phyloP scores from a whole-genome alignment of 2,113 vertebrate genomes.

The Platichthys stellatus region DNA sequence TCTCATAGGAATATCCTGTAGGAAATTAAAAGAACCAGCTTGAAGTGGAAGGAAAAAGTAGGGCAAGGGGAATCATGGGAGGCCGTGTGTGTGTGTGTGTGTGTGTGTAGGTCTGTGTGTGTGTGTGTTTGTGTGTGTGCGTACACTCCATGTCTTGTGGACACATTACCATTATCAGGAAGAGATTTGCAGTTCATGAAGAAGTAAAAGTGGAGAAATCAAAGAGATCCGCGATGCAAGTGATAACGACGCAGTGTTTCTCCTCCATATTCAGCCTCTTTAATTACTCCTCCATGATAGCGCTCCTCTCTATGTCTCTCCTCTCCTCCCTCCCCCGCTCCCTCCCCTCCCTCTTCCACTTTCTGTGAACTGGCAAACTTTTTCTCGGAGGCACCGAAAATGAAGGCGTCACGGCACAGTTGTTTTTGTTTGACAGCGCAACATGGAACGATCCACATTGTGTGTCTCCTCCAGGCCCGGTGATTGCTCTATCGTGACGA shows the following conservation, averaged over 20 bases:
- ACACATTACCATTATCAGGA: slow-evolving; percentile 67
- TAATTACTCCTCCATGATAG: slow-evolving; percentile 72
- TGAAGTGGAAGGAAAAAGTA: slow-evolving; percentile 59
- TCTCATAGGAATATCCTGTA: slow-evolving; percentile 67
- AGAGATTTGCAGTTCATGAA: slow-evolving; percentile 58
- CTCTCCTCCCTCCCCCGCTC: neutral
- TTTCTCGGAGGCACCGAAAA: slow-evolving; percentile 55
- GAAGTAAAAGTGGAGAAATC: slow-evolving; percentile 71
- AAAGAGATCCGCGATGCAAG: slow-evolving; percentile 70
- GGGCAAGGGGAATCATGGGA: slow-evolving; percentile 52
- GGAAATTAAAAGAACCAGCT: slow-evolving; percentile 63
- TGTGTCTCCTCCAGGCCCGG: slow-evolving; percentile 40
- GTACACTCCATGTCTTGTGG: slow-evolving; percentile 15
- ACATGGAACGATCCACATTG: slow-evolving; percentile 50
- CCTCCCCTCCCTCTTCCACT: slow-evolving; percentile 45
- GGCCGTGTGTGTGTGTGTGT: slow-evolving; percentile 30
- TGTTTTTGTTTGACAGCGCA: slow-evolving; percentile 63
- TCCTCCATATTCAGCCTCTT: slow-evolving; percentile 57
- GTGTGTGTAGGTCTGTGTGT: slow-evolving; percentile 38
- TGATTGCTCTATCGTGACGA: slow-evolving; percentile 63
- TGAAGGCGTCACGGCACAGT: slow-evolving; percentile 62
- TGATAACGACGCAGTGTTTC: slow-evolving; percentile 62
- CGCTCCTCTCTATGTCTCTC: slow-evolving; percentile 23
- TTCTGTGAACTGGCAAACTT: slow-evolving; percentile 70
- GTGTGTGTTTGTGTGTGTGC: slow-evolving; percentile 33